phyloP scores from a whole-genome alignment of 2,888 invertebrate genomes.

The Eurytoma adleriae region DNA sequence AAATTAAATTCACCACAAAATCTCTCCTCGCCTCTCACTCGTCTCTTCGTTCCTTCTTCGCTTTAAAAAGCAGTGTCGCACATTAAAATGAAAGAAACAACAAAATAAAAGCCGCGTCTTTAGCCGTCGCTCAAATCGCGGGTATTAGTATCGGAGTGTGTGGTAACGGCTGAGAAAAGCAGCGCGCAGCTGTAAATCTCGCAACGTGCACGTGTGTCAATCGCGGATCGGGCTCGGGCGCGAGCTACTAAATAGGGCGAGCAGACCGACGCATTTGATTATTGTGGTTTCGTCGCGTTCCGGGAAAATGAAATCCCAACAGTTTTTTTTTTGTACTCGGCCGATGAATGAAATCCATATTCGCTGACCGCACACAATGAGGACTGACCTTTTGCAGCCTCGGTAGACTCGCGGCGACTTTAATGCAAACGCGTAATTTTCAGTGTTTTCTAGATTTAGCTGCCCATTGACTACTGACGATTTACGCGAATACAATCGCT shows the following conservation, averaged over 20 bases:
- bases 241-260: not conserved
- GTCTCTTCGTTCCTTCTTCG: no score
- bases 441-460: no score
- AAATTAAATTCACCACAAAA: not conserved
- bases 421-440: no score
- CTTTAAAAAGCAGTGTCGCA: no score
- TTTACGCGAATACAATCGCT: no score
- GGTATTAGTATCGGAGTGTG: not conserved
- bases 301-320: constrained; percentile 27
- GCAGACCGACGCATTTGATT: constrained; percentile 45
- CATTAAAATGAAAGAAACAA: no score
- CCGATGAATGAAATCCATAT: constrained; percentile 11
- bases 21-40: no score
- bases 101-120: no score
- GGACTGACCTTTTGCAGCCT: not conserved
- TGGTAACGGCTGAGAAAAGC: constrained; percentile 14
- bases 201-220: constrained; percentile 39
- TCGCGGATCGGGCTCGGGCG: constrained; percentile 3
- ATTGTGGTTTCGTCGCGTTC: constrained; percentile 15
- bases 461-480: no score
- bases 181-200: constrained; percentile 46
- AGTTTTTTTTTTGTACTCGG: not conserved
- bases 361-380: not conserved
- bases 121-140: no score
- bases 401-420: no score